Conservation (phyloP, 1,140 invertebrate genomes). For the Meloidogyne floridensis region DNA sequence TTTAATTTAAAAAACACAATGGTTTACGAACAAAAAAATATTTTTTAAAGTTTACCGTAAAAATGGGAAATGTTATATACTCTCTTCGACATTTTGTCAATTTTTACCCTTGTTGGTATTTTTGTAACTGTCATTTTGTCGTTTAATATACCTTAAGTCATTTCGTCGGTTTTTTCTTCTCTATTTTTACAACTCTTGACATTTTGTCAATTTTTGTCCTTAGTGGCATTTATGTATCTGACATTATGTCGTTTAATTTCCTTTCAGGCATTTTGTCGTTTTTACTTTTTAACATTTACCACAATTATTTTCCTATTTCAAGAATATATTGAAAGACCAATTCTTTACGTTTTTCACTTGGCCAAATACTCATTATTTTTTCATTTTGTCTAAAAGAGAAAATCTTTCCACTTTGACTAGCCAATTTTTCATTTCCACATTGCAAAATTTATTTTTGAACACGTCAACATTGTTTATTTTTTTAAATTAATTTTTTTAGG, state of each 20-base stretch:
- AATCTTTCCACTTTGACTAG: slow-evolving; percentile 7
- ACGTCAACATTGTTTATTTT: neutral
- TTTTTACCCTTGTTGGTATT: no score
- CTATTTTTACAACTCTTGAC: neutral
- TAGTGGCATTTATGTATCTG: no score
- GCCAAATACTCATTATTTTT: neutral
- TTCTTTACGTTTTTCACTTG: neutral
- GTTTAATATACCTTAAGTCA: no score
- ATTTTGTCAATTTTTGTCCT: neutral
- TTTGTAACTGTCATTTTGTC: no score
- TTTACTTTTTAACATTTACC: neutral
- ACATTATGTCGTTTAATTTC: no score
- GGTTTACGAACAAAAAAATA: no score
- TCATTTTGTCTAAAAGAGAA: neutral
- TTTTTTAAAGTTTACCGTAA: no score
- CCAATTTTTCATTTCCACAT: neutral
- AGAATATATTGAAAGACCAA: neutral
- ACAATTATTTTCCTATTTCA: neutral
- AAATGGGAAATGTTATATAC: no score
- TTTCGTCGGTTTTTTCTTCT: no score
- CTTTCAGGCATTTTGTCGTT: neutral
- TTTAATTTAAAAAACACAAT: neutral
- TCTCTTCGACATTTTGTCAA: no score
- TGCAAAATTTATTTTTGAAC: neutral
- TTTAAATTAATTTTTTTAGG: neutral